Base-by-base conservation (phyloP, 2,113 vertebrate genomes). In the Alaudala cheleensis region DNA sequence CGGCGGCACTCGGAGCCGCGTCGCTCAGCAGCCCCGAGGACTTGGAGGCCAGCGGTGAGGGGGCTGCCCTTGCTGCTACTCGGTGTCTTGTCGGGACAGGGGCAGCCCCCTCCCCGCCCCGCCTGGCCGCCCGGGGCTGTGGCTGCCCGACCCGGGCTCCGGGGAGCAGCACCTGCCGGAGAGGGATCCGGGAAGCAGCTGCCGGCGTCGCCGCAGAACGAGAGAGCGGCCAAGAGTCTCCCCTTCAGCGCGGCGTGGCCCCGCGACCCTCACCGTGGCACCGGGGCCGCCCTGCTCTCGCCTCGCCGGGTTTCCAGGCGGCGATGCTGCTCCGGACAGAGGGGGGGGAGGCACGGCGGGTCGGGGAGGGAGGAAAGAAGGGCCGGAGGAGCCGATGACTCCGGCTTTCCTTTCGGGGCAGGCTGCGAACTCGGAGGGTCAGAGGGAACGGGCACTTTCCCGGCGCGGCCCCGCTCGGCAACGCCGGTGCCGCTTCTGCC, bases 111-210 rank as follows among this genome's bases (percentile, higher is more conserved):
- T 62, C 24, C 9, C 62, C 54, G 9, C 34, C 57, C 45, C 47
- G 33, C 28, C 45, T 44, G 53, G 33, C 34, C 28, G 21, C 65
- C 86, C 58, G 62, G 89, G 72, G 81, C 94, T 96, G 96, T 34
- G 69, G 14, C 24, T 53, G 58, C 66, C 29, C 18, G 12, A 4
- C 3, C 44, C 3, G n/a, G 71, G 17, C 42, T 66, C 26, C 34
- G 39, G 26, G 42, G 16, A 47, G 54, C 73, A 20, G 84, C 80
- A 78, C 80, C 79, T 91, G 84, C 60, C 34, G 44, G 44, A 15
- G 23, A 9, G 16, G 19, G 26, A 10, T 2, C 17, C 26, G 54
- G n/a, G 39, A 14, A 50, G 50, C 28, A 6, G 24, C 19, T 40
- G 7, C 37, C 29, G 12, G 53, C 7, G 39, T 26, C 15, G 13